A percentile compares a stretch with the other conserved stretches of the same genome.
phyloP scores from a whole-genome alignment of 2,888 invertebrate species.

The Heliconius cydno region DNA sequence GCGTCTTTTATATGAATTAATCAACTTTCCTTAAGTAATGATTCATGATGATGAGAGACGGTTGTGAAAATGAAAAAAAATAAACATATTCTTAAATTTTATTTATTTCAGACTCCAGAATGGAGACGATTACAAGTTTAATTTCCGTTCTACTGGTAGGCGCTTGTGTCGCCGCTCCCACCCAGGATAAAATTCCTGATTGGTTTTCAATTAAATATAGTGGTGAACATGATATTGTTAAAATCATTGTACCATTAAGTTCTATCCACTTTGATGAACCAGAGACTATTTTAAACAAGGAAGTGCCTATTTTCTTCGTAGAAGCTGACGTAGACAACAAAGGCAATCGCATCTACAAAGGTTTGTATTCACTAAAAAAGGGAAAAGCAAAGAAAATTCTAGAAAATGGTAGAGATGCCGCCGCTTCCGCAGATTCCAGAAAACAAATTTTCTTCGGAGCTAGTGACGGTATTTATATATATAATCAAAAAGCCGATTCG shows the following conservation, averaged over 20 bases:
- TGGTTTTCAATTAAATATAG: slow-evolving; percentile 44
- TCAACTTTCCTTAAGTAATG: too few relatives aligned
- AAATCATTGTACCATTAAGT: slow-evolving; percentile 49
- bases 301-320: slow-evolving; percentile 49
- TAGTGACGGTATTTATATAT: slow-evolving; percentile 61
- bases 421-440: slow-evolving; percentile 54
- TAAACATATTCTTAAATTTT: neutral
- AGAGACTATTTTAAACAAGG: slow-evolving; percentile 39
- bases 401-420: slow-evolving; percentile 57
- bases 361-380: slow-evolving; percentile 53
- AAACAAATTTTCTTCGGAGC: slow-evolving; percentile 59
- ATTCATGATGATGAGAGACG: too few relatives aligned
- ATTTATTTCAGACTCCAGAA: slow-evolving; percentile 42
- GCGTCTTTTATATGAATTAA: too few relatives aligned
- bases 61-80: too few relatives aligned
- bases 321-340: neutral
- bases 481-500: slow-evolving; percentile 48
- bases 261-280: slow-evolving; percentile 46
- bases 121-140: slow-evolving; percentile 41
- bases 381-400: slow-evolving; percentile 54
- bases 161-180: slow-evolving; percentile 46
- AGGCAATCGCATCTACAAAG: neutral
- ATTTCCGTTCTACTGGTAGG: slow-evolving; percentile 47
- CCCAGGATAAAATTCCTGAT: slow-evolving; percentile 40
- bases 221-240: slow-evolving; percentile 51